These are phyloP conservation scores for Pachliopta kotzebuea DNA, from an alignment of 2,888 invertebrate genomes.

Conservation along the genomic window DNA sequence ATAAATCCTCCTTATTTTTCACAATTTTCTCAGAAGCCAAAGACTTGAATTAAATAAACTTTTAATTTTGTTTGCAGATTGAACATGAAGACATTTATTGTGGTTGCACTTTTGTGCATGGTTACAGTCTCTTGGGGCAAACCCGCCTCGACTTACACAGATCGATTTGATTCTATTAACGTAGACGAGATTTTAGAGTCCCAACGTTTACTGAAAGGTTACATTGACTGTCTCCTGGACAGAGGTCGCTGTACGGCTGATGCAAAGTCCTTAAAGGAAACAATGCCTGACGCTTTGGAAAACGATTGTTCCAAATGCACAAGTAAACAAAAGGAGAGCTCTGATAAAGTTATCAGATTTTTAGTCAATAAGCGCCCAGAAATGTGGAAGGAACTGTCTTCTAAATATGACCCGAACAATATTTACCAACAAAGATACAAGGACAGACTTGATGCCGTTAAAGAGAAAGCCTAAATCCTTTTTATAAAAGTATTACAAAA, in stretches of 20 bases:
- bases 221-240: constrained; percentile 84
- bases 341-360: constrained; percentile 84
- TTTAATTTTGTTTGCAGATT: background rate
- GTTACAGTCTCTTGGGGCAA: constrained; percentile 57
- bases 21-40: background rate
- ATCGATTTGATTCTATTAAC: constrained; percentile 86
- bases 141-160: constrained; percentile 79
- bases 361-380: constrained; percentile 85
- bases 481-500: background rate
- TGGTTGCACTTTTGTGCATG: constrained; percentile 56
- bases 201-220: constrained; percentile 83
- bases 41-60: background rate
- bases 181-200: constrained; percentile 84
- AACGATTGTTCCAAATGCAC: constrained; percentile 86
- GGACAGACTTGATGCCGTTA: constrained; percentile 59
- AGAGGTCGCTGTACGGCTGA: constrained; percentile 84
- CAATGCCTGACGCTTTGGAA: constrained; percentile 86
- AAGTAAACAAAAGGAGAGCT: constrained; percentile 71
- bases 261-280: constrained; percentile 79
- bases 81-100: constrained; percentile 65
- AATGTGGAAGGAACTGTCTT: constrained; percentile 83
- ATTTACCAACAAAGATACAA: constrained; percentile 84
- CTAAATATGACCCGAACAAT: constrained; percentile 86
- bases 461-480: constrained; percentile 37
- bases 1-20: background rate